Percentiles rank a stretch among this genome's conserved stretches.
These are phyloP conservation scores for Dysmachus trigonus DNA, from an alignment of 2,888 invertebrate species.

Conservation along the genomic window DNA sequence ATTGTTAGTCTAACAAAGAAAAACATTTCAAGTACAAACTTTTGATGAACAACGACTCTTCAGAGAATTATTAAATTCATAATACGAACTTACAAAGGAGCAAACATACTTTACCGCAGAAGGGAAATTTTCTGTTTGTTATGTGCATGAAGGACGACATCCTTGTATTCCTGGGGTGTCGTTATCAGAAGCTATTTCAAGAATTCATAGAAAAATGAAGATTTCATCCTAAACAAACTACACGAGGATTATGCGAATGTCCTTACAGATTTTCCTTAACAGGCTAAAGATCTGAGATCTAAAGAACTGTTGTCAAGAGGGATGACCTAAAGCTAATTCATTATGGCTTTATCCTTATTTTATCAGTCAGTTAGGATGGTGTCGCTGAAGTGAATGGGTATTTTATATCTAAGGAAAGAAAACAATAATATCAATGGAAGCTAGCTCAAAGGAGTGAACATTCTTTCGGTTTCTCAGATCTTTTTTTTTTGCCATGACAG, in stretches of 20 bases:
- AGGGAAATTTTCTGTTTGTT: not conserved
- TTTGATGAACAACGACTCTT: not conserved
- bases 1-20: not conserved
- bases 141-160: not conserved
- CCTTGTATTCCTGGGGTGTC: not conserved
- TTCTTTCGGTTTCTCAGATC: not conserved
- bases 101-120: not conserved
- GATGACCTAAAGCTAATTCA: not conserved
- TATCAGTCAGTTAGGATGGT: not conserved
- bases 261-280: not conserved
- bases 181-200: not conserved
- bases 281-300: not conserved
- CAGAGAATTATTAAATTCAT: not conserved
- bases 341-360: not conserved
- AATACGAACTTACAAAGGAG: not conserved
- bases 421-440: not conserved
- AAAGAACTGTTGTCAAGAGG: not conserved
- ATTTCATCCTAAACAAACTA: not conserved
- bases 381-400: not conserved
- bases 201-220: not conserved
- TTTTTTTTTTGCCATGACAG: not conserved
- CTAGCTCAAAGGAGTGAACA: not conserved
- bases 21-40: not conserved
- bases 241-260: not conserved
- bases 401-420: not conserved